Base-by-base conservation (phyloP, 2,888 invertebrate genomes). In the Andrena dorsata region DNA sequence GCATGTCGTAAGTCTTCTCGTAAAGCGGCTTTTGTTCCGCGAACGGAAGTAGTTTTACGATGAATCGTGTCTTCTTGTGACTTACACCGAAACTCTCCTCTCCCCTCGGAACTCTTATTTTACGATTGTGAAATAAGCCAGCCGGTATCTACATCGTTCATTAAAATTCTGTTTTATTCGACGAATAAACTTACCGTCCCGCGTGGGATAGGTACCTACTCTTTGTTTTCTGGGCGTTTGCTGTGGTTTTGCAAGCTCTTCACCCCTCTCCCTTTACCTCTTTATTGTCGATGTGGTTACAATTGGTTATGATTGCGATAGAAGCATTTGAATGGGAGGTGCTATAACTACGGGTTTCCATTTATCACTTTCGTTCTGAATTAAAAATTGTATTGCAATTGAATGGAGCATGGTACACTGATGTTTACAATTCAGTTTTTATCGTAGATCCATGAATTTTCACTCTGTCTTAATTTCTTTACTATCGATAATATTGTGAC, bases 1-100 rank as follows among this genome's bases (percentile, higher is more conserved):
- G 83, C 75, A 69, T 83, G 71, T 84, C 83, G 74, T 83, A 80
- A 83, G 80, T 83, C 80, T 84, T 84, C 84, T 76, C 71, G 80
- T 74, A 76, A 80, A 83, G 74, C 83, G 71, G 77, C 80, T 83
- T 84, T 84, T 83, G 80, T 84, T 76, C 75, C 64, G 75, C 77
- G 65, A 80, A 80, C 84, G 83, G 80, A 80, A 80, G 80, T 79
- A 76, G 83, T 80, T 83, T 72, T 64, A 77, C 84, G 83, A 83
- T 66, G 71, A 82, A 69, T 82, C 82, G 72, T 75, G 70, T 65
- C 61, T 51, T 69, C 65, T 51, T 69, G 64, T 35, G 64, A 72
- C 75, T 82, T 71, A 56, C 53, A 53, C 56, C 51, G 41, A 61
- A 32, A 61, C 51, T 60, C 49, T 30, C 41, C 41, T 16, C 16